phyloP scores from a whole-genome alignment of 2,113 vertebrate species.

The Collichthys lucidus region DNA sequence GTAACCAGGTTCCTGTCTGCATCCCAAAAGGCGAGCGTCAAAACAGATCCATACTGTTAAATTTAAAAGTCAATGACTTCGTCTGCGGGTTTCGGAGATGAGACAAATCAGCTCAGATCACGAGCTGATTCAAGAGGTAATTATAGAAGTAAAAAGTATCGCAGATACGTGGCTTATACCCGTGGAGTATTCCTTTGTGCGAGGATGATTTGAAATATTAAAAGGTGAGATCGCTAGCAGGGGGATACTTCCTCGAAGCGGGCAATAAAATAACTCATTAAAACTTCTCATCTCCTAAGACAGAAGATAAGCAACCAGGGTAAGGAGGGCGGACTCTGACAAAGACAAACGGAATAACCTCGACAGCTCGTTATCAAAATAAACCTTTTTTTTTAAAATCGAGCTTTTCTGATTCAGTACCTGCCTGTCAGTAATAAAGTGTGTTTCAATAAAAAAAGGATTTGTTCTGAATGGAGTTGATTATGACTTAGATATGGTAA shows the following conservation, averaged over 20 bases:
- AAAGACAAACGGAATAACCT: constrained; percentile 69
- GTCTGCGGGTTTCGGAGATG: constrained; percentile 34
- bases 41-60: constrained; percentile 34
- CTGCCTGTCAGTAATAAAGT: constrained; percentile 1
- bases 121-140: constrained; percentile 54
- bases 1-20: constrained; percentile 1
- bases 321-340: constrained; percentile 46
- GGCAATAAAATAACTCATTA: constrained; percentile 83
- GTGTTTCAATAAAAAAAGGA: constrained; percentile 60
- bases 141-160: constrained; percentile 58
- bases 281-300: constrained; percentile 76
- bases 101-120: constrained; percentile 39
- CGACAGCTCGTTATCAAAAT: constrained; percentile 56
- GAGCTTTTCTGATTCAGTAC: constrained; percentile 50
- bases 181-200: constrained; percentile 44
- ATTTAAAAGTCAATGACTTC: constrained; percentile 33
- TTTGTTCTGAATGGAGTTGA: constrained; percentile 36
- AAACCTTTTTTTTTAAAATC: constrained; percentile 19
- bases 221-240: constrained; percentile 70
- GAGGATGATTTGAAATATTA: constrained; percentile 71
- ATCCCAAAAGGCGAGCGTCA: constrained; percentile 25
- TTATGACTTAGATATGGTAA: constrained; percentile 6
- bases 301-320: constrained; percentile 72
- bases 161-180: constrained; percentile 36
- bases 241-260: constrained; percentile 63